Conservation (phyloP, 2,888 invertebrate genomes). For the Bombyx huttoni region DNA sequence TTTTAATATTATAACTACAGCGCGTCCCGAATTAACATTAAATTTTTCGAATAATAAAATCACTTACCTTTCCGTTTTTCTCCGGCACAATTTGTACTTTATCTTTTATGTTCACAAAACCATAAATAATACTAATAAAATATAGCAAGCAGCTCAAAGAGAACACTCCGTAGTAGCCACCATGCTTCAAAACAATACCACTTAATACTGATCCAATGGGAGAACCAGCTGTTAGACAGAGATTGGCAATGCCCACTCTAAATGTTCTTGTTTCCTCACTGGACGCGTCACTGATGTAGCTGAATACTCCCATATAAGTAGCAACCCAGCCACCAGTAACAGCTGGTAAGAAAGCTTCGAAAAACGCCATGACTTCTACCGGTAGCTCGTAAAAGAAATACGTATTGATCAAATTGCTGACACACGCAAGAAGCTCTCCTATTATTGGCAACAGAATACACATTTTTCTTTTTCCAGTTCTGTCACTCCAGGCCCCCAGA, state of each 20-base stretch:
- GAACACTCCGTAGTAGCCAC: conserved; percentile 70
- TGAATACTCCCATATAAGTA: conserved; percentile 70
- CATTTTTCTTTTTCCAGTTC: conserved; percentile 68
- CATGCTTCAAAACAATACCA: conserved; percentile 43
- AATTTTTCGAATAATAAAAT: background rate
- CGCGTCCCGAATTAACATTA: too few species aligned
- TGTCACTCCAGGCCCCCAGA: conserved; percentile 75
- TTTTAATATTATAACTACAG: too few species aligned
- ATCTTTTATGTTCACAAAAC: conserved; percentile 49
- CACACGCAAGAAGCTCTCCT: conserved; percentile 61
- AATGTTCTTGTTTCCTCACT: conserved; percentile 69
- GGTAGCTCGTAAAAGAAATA: conserved; percentile 69
- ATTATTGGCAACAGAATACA: conserved; percentile 70
- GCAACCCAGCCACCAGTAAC: conserved; percentile 71
- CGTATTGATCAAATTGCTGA: conserved; percentile 63
- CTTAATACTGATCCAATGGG: conserved; percentile 55
- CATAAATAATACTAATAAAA: conserved; percentile 52
- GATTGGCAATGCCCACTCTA: conserved; percentile 70
- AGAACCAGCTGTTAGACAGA: conserved; percentile 50
- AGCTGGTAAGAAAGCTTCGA: conserved; percentile 66
- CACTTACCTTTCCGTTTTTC: conserved; percentile 24
- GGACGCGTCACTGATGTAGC: conserved; percentile 73
- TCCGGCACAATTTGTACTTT: conserved; percentile 24
- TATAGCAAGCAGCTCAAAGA: conserved; percentile 48
- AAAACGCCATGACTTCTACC: conserved; percentile 61